Percentiles rank a stretch among this genome's conserved stretches.
These are phyloP conservation scores for Luffia ferchaultella DNA, from an alignment of 2,888 invertebrate species.

Conservation along the genomic window DNA sequence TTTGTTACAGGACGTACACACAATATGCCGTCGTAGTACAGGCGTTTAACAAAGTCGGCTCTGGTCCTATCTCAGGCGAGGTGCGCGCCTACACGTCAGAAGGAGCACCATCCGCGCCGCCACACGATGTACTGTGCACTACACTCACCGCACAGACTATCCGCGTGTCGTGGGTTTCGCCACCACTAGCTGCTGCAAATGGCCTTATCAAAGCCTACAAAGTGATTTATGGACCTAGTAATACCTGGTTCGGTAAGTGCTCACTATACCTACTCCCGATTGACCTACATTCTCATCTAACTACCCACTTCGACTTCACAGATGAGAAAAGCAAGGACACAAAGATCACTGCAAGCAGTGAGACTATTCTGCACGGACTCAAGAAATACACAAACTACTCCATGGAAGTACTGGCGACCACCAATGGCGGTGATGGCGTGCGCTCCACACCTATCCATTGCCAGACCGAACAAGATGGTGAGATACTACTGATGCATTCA, in stretches of 20 bases:
- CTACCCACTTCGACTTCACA: conserved; percentile 31
- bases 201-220: conserved; percentile 97
- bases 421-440: conserved; percentile 94
- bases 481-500: conserved; percentile 18
- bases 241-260: conserved; percentile 89
- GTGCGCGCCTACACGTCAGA: conserved; percentile 93
- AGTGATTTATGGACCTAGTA: conserved; percentile 90
- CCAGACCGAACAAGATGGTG: conserved; percentile 95
- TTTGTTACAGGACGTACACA: conserved; percentile 80
- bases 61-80: conserved; percentile 90
- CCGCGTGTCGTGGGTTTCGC: conserved; percentile 93
- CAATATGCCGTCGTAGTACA: conserved; percentile 96
- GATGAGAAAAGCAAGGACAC: conserved; percentile 91
- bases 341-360: conserved; percentile 90
- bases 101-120: conserved; percentile 91
- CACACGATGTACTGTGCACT: conserved; percentile 91
- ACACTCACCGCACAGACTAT: conserved; percentile 94
- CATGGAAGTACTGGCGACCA: conserved; percentile 94
- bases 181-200: conserved; percentile 90
- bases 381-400: conserved; percentile 97
- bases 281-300: neutral
- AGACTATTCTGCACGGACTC: conserved; percentile 91
- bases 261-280: neutral
- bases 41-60: conserved; percentile 93
- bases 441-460: conserved; percentile 88